Evolutionary conservation across 2,888 invertebrate species (phyloP), one percentile per base, ranked within the genome.

Genomic region (Pandemis heparana): DNA sequence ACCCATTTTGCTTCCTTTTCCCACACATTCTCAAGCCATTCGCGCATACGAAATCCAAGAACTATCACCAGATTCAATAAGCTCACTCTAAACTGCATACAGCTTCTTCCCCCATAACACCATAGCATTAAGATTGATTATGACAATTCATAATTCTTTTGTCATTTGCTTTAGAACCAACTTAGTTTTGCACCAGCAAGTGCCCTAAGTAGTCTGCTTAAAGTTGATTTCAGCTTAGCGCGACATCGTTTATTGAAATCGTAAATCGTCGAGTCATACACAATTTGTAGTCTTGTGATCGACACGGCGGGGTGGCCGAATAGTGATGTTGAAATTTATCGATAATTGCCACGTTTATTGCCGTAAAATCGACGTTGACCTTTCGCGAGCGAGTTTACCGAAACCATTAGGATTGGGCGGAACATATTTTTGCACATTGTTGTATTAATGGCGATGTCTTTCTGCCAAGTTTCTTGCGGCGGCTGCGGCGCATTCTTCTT

Each of bases 251-350:
- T 92, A 92, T 91, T 92, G 92, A 92, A 92, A 89, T 87, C 83
- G 85, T 86, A 87, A 89, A 91, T 87, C 87, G 88, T 84, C 85
- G 87, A 90, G 85, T 89, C 90, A 89, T 88, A 88, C 85, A 91
- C 91, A 92, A 91, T 92, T 92, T 90, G 88, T 86, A 83, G 85
- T 86, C 83, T 87, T 87, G 88, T 90, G 79, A 91, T 88, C 86
- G 89, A 89, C 92, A 83, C 92, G 88, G 86, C 91, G 89, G 92
- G 92, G 91, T 85, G 86, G 87, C 91, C 82, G 63, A 75, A 75
- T 83, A 87, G 89, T 84, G 88, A 82, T 83, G 89, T 80, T 76
- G 75, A 75, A 70, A 72, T 77, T 77, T 79, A 75, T 77, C 74
- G 75, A 75, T 78, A 79, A 80, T 38, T 41, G 41, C 9, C 14